Evolutionary conservation across 2,888 invertebrate genomes (phyloP), one percentile per base, ranked within the genome.

Genomic region (Tipula unca): DNA sequence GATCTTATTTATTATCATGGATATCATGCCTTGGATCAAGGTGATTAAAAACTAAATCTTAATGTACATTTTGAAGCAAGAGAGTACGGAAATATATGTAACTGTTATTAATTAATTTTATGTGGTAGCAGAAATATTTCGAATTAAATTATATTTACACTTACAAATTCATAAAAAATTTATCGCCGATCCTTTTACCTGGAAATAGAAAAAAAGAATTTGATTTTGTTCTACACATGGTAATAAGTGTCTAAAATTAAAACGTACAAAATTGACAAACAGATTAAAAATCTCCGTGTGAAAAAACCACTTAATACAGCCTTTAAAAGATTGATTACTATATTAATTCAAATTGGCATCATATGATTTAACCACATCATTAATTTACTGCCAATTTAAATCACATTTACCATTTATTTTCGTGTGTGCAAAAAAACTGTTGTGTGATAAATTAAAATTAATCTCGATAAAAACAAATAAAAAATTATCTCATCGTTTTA

Each of bases 361-460:
- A 69, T 69, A 69, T 69, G 69, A 69, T 69, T 69, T 69, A 69
- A 69, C 69, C 69, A 69, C 69, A 69, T 69, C 69, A 69, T 69
- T 69, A 69, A 69, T 69, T 69, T 10, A 25, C 69, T 69, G 69
- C 69, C 69, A 69, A 69, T 69, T 69, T 69, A 69, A 69, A 69
- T 69, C 25, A 6, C 69, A 69, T 69, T 69, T 69, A 69, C 69
- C 69, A 69, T 69, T 69, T 69, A 69, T 69, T 69, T 69, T 69
- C 69, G 69, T 25, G 69, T 69, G 69, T 69, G 25, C 69, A 69
- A 69, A 48, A 48, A 69, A 20, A 69, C 6, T 69, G 25, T 69
- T 69, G 69, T 69, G 69, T 69, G 69, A 69, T 69, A 69, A 69
- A 69, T 69, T 69, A 25, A 69, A 69, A 69, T 69, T 69, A 69